Conservation (phyloP, 2,113 vertebrate genomes). For the Bostrychus sinensis region DNA sequence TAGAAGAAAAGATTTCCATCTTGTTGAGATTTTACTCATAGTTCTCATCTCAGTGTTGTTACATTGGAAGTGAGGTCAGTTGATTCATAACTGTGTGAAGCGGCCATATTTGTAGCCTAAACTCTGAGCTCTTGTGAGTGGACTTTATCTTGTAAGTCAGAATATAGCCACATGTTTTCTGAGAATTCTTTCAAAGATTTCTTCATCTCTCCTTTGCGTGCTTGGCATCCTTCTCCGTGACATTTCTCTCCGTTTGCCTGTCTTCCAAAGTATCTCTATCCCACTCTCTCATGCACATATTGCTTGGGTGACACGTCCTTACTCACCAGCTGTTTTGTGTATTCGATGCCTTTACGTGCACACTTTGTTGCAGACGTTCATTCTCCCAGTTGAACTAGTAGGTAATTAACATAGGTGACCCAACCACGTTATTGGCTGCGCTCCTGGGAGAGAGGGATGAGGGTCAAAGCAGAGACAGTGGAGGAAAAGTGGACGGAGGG, state of each 20-base stretch:
- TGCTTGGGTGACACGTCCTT: slow-evolving; percentile 50
- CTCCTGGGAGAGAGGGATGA: slow-evolving; percentile 58
- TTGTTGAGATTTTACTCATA: slow-evolving; percentile 26
- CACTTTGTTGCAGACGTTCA: slow-evolving; percentile 17
- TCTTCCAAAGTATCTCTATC: slow-evolving; percentile 58
- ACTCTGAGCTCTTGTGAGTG: slow-evolving; percentile 19
- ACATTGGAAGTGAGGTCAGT: slow-evolving; percentile 24
- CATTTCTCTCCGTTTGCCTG: slow-evolving; percentile 55
- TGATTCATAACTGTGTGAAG: neutral
- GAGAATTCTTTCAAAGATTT: slow-evolving; percentile 28
- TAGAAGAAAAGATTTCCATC: slow-evolving; percentile 13
- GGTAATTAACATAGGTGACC: slow-evolving; percentile 77
- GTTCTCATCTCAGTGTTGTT: slow-evolving; percentile 10
- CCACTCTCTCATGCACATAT: slow-evolving; percentile 33
- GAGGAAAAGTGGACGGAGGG: slow-evolving; percentile 31
- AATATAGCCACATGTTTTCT: slow-evolving; percentile 13
- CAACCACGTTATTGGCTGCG: slow-evolving; percentile 56
- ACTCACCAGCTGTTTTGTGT: slow-evolving; percentile 42
- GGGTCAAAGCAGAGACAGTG: slow-evolving; percentile 35
- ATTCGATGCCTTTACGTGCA: slow-evolving; percentile 16
- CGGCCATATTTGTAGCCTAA: neutral
- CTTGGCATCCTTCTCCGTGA: slow-evolving; percentile 46
- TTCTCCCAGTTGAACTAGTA: slow-evolving; percentile 40
- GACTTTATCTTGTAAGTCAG: slow-evolving; percentile 13
- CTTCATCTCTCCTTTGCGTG: slow-evolving; percentile 25